phyloP scores from a whole-genome alignment of 2,113 vertebrate genomes.

The Marmota flaviventris region DNA sequence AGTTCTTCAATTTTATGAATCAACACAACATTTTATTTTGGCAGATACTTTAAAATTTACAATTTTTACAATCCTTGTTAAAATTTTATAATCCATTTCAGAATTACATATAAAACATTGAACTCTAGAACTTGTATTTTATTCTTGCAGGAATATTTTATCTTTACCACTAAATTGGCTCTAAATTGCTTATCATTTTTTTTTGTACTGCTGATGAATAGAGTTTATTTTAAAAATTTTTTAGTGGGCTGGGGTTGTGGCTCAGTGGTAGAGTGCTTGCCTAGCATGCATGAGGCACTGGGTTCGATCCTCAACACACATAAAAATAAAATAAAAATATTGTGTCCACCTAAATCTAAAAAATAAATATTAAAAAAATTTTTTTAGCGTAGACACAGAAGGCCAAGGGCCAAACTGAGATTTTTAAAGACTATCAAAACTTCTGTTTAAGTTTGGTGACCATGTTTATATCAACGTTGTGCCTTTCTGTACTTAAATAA shows the following conservation, averaged over 20 bases:
- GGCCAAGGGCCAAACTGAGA: neutral
- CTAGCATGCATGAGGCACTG: no score
- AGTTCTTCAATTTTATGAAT: slow-evolving; percentile 29
- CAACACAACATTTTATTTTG: slow-evolving; percentile 54
- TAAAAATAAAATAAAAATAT: no score
- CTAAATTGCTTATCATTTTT: slow-evolving; percentile 31
- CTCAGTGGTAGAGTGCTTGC: no score
- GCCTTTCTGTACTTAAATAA: slow-evolving; percentile 1
- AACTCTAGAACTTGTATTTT: slow-evolving; percentile 49
- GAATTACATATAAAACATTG: slow-evolving; percentile 31
- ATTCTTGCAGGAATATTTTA: slow-evolving; percentile 47
- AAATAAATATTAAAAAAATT: no score
- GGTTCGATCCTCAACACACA: no score
- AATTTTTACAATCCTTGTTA: slow-evolving; percentile 18
- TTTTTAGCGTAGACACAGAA: neutral
- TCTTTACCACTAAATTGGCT: slow-evolving; percentile 33
- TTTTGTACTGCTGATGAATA: neutral
- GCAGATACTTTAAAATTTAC: slow-evolving; percentile 43
- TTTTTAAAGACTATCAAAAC: slow-evolving; percentile 43
- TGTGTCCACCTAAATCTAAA: no score
- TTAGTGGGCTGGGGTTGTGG: neutral
- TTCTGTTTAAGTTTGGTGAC: slow-evolving; percentile 8
- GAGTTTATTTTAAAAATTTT: slow-evolving; percentile 67
- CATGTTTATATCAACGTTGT: slow-evolving; percentile 26
- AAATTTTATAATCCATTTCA: slow-evolving; percentile 9